A percentile compares a stretch with the other conserved stretches of the same genome.
These are phyloP conservation scores for Oeneis ivallda DNA, from an alignment of 2,888 invertebrate genomes.

Conservation along the genomic window DNA sequence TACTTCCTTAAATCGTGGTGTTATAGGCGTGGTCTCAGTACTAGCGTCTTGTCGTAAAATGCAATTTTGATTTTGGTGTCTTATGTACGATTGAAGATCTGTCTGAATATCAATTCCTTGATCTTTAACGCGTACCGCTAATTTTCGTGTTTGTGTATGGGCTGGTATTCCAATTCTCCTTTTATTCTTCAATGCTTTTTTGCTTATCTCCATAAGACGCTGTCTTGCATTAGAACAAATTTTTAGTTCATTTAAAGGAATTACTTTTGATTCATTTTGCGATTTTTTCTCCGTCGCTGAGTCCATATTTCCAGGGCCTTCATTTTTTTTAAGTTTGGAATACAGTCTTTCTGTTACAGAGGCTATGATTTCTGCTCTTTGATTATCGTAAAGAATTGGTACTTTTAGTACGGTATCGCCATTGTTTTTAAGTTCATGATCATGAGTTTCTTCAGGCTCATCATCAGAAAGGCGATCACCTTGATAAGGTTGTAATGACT, in stretches of 20 bases:
- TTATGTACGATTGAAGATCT: slow-evolving; percentile 72
- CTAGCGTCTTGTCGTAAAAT: slow-evolving; percentile 59
- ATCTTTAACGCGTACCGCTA: slow-evolving; percentile 80
- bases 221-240: slow-evolving; percentile 83
- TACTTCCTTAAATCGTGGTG: slow-evolving; percentile 75
- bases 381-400: slow-evolving; percentile 68
- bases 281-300: slow-evolving; percentile 62
- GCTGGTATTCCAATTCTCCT: slow-evolving; percentile 76
- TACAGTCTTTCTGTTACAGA: slow-evolving; percentile 86
- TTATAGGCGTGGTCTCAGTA: slow-evolving; percentile 70
- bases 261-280: slow-evolving; percentile 44
- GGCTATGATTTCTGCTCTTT: slow-evolving; percentile 86
- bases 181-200: slow-evolving; percentile 80
- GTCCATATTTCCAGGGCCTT: slow-evolving; percentile 68
- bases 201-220: slow-evolving; percentile 81
- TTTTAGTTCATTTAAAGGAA: slow-evolving; percentile 76
- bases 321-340: slow-evolving; percentile 79
- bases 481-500: slow-evolving; percentile 43
- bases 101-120: slow-evolving; percentile 78
- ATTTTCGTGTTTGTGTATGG: slow-evolving; percentile 81
- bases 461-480: slow-evolving; percentile 44
- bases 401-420: slow-evolving; percentile 54
- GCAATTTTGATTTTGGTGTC: slow-evolving; percentile 54
- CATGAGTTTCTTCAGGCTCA: slow-evolving; percentile 50
- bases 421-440: slow-evolving; percentile 45